Base-by-base conservation (phyloP, 2,797 vertebrate genomes). In the Enteromius viviparus region DNA sequence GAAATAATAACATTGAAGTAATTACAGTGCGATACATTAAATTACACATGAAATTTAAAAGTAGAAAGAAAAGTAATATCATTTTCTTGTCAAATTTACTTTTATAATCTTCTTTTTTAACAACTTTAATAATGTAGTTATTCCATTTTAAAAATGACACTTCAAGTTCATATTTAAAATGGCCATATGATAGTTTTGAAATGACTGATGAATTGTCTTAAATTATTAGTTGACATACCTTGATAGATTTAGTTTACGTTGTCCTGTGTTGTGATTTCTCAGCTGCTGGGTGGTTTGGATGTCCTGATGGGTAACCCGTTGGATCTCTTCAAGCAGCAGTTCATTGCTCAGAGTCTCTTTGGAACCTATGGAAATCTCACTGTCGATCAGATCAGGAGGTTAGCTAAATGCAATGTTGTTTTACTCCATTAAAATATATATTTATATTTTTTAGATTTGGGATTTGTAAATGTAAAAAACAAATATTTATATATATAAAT, bases 261-360 rank as follows among this genome's bases (percentile, higher is more conserved):
- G 6, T 49, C 21, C n/a, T 79, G 12, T 76, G 2, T 70, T 74
- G 42, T 87, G 45, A 49, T 81, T 26, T 84, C 6, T 89, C 84
- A 96, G 95, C 85, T 96, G 60, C 77, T 95, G 70, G 84, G 92
- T 1, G 94, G 94, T 2, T 85, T 96, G 88, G 91, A 93, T 47
- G 90, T 94, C 49, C 58, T 96, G 84, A 86, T 89, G 89, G 91
- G 42, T 80, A 95, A 94, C 88, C 78, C 78, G 0, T 86, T 95
- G 78, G 90, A 88, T 1, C 5, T 84, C 29, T 76, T 93, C 14
- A 94, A 95, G 89, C 88, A 92, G 91, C 91, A 93, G 34, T 95
- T 95, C 55, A 42, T 95, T 9, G 92, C 93, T 76, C 88, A 90
- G 55, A 92, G 83, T 21, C n/a, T 96, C 78, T 88, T 92, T 9